Evolutionary conservation across 2,888 invertebrate genomes (phyloP).

Genomic region (Oscheius sp.): DNA sequence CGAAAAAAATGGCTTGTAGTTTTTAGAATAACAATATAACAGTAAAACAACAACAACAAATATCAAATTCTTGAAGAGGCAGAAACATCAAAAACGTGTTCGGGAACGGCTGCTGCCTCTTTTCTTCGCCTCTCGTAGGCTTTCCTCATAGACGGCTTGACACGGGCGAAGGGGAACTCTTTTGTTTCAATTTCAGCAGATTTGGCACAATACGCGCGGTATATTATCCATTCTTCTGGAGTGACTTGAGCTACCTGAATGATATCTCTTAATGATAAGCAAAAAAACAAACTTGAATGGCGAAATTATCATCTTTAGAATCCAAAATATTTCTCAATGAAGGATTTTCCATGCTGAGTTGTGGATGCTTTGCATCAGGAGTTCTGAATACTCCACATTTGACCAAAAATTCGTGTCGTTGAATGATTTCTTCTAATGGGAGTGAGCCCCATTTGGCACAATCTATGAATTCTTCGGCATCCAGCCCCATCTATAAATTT

Average conservation of each 20-base stretch:
- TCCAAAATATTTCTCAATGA: conserved; percentile 51
- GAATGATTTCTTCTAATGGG: conserved; percentile 48
- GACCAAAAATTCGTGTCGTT: conserved; percentile 60
- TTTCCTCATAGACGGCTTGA: conserved; percentile 65
- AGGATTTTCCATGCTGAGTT: conserved; percentile 54
- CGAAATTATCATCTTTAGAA: conserved; percentile 56
- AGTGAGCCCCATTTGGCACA: conserved; percentile 48
- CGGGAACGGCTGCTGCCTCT: background rate
- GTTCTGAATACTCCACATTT: conserved; percentile 64
- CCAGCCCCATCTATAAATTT: conserved; percentile 67
- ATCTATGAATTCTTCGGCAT: conserved; percentile 60
- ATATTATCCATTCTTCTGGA: conserved; percentile 60
- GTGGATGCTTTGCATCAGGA: conserved; percentile 67
- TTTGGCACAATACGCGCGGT: conserved; percentile 51
- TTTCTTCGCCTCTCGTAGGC: conserved; percentile 56
- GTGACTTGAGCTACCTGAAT: conserved; percentile 55
- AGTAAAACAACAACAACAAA: background rate
- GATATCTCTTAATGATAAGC: background rate
- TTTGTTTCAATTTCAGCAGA: conserved; percentile 52
- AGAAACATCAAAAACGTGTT: conserved; percentile 37
- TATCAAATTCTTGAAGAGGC: background rate
- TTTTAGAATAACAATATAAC: conserved; percentile 9
- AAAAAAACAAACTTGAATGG: conserved; percentile 42
- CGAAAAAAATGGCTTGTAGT: background rate
- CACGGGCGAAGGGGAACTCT: conserved; percentile 64